Evolutionary conservation across 2,888 invertebrate genomes (phyloP).

Genomic region (Euplexia lucipara): DNA sequence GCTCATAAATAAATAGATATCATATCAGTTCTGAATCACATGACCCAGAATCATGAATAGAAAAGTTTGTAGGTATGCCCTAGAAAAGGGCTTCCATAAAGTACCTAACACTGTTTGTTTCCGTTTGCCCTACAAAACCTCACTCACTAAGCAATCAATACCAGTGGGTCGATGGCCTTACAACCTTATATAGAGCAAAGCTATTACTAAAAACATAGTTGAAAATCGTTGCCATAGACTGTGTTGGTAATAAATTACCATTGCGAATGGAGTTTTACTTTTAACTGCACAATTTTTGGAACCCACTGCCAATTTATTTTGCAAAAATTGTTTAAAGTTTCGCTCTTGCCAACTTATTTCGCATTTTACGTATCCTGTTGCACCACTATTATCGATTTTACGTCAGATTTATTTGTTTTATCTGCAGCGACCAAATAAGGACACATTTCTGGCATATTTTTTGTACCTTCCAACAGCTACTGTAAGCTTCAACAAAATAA

Average conservation of each 20-base stretch:
- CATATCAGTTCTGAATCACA: conserved; percentile 37
- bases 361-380: not conserved
- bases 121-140: conserved; percentile 76
- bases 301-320: conserved; percentile 24
- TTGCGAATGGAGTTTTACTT: conserved; percentile 36
- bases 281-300: conserved; percentile 12
- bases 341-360: conserved; percentile 6
- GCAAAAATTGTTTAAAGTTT: not conserved
- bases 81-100: conserved; percentile 63
- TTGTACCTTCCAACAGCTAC: not conserved
- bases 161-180: conserved; percentile 77
- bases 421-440: conserved; percentile 5
- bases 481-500: not conserved
- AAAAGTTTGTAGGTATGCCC: conserved; percentile 62
- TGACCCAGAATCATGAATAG: conserved; percentile 66
- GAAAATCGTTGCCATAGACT: conserved; percentile 48
- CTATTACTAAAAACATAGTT: conserved; percentile 66
- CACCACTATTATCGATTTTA: conserved; percentile 2
- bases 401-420: not conserved
- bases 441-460: not conserved
- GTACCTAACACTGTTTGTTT: conserved; percentile 63
- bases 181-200: conserved; percentile 72
- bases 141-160: conserved; percentile 74
- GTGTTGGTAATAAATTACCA: conserved; percentile 41
- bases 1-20: conserved; percentile 35